Base-by-base conservation (phyloP, 2,113 vertebrate species). In the Microtus pennsylvanicus region DNA sequence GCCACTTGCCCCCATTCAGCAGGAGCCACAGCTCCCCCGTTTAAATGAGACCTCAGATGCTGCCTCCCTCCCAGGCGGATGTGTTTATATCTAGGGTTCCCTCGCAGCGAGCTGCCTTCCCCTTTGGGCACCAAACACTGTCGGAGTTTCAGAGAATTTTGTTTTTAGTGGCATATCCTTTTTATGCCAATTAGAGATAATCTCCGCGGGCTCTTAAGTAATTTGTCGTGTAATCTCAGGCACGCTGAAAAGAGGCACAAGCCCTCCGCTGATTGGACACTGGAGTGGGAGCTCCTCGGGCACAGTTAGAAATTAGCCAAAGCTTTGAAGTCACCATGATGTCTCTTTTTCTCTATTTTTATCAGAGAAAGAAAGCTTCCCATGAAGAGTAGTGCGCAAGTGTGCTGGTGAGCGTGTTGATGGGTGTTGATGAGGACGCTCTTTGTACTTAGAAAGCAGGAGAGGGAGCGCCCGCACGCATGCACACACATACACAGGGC, bases 141-240 rank as follows among this genome's bases (percentile, higher is more conserved):
- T 95, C 97, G 96, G 89, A 85, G 65, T 94, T 94, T 87, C 82
- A 85, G 90, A 75, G 94, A 96, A 63, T 97, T 98, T 95, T 96
- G 90, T 81, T 96, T 94, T 97, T 90, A 96, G 97, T 97, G 90
- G 94, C 87, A 93, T 67, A 94, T 97, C 95, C 93, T 86, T 97
- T 93, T 87, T 91, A 97, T 93, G 96, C 80, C 95, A 97, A 97
- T 97, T 98, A 98, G 97, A 98, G 97, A 96, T 97, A 98, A 97
- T 97, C 89, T 98, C 90, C 87, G 81, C 94, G 55, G 88, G 80
- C 45, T 97, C 78, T 97, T 97, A 96, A 87, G 95, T 97, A 98
- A 98, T 98, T 98, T 97, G 95, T 97, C 76, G 30, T 92, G 89
- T 97, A 98, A 97, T 97, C 94, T 94, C 95, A 86, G 97, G 89